These are phyloP conservation scores for Drosophila sordidapex DNA, from an alignment of 2,888 invertebrate genomes.

Conservation along the genomic window DNA sequence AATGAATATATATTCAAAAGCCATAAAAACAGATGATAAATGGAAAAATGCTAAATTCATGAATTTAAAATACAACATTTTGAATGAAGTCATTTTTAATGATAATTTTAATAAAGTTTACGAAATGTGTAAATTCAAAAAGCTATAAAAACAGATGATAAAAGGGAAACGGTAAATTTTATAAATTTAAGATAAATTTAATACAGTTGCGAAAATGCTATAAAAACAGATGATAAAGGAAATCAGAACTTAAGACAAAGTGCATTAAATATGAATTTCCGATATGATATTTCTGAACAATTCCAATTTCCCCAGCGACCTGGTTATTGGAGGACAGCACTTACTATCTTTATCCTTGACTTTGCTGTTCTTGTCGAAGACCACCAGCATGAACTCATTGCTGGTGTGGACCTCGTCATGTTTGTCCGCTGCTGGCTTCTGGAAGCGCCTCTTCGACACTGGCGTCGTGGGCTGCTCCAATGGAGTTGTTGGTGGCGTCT, in stretches of 20 bases:
- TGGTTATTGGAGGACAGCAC: constrained; percentile 31
- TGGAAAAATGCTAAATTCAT: not conserved
- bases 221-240: not conserved
- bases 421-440: constrained; percentile 73
- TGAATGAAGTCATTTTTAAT: not conserved
- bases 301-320: constrained; percentile 4
- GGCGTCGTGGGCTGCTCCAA: constrained; percentile 27
- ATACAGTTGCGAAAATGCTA: too few relatives aligned
- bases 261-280: constrained; percentile 8
- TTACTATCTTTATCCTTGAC: constrained; percentile 86
- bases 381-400: constrained; percentile 92
- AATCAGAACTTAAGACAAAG: too few relatives aligned
- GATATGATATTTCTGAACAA: constrained; percentile 4
- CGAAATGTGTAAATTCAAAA: not conserved
- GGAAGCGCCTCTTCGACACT: constrained; percentile 40
- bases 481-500: constrained; percentile 28
- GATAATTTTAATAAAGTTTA: not conserved
- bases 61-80: not conserved
- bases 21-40: not conserved
- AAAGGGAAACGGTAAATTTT: not conserved
- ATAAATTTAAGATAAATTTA: not conserved
- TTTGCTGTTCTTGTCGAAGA: constrained; percentile 87
- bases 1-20: not conserved
- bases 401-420: constrained; percentile 87
- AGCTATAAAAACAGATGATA: not conserved